These are phyloP conservation scores for Apomyelois bistriatella DNA, from an alignment of 2,888 invertebrate species.

Conservation along the genomic window DNA sequence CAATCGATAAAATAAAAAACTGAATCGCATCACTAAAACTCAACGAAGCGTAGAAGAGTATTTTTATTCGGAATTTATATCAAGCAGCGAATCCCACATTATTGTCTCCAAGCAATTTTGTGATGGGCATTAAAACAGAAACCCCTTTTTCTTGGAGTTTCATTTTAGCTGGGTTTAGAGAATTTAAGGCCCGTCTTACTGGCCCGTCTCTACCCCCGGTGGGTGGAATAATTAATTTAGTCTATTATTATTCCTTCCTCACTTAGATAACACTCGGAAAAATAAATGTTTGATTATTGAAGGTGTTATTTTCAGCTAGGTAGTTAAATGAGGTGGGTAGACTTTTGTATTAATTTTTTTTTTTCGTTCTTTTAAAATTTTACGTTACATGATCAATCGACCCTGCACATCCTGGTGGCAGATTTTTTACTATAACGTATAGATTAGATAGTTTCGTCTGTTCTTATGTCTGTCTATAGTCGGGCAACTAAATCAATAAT, in stretches of 20 bases:
- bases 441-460: too few relatives aligned
- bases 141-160: conserved; percentile 76
- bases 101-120: conserved; percentile 76
- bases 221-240: conserved; percentile 74
- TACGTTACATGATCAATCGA: too few relatives aligned
- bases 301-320: conserved; percentile 2
- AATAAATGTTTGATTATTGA: conserved; percentile 34
- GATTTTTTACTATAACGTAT: too few relatives aligned
- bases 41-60: conserved; percentile 45
- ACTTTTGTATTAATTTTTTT: neutral
- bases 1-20: conserved; percentile 4
- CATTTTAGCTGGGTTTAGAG: conserved; percentile 78
- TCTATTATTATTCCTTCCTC: conserved; percentile 67
- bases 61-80: conserved; percentile 79
- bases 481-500: too few relatives aligned
- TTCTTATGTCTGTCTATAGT: too few relatives aligned
- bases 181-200: conserved; percentile 71
- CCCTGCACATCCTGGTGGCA: too few relatives aligned
- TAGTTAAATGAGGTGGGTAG: neutral
- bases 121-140: conserved; percentile 76
- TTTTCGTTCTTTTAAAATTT: too few relatives aligned
- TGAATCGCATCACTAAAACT: conserved; percentile 21
- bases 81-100: conserved; percentile 74
- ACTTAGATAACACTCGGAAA: conserved; percentile 57
- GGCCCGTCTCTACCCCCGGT: conserved; percentile 40